These are phyloP conservation scores for Hybognathus amarus DNA, from an alignment of 2,797 vertebrate species.

Conservation along the genomic window DNA sequence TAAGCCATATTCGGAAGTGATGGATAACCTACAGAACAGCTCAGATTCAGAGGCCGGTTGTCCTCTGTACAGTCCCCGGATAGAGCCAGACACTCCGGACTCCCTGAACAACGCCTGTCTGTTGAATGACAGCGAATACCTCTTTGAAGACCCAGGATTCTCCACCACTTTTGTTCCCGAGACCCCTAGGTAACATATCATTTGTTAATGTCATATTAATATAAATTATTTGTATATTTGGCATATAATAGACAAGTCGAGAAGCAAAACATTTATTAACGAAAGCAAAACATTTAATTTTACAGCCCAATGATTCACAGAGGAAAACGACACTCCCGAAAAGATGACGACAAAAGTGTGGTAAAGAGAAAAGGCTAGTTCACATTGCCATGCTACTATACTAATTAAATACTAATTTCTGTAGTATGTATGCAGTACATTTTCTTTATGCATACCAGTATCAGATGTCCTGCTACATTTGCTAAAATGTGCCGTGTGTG, in stretches of 20 bases:
- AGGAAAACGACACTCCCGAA: slow-evolving; percentile 35
- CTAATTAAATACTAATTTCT: background rate
- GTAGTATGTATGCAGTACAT: background rate
- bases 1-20: slow-evolving; percentile 59
- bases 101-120: slow-evolving; percentile 68
- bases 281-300: background rate
- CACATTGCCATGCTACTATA: background rate
- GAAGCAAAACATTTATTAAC: too few species aligned
- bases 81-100: slow-evolving; percentile 61
- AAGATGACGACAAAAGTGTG: background rate
- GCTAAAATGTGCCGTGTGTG: background rate
- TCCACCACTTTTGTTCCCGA: slow-evolving; percentile 69
- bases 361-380: slow-evolving; percentile 19
- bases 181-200: slow-evolving; percentile 74
- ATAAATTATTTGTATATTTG: background rate
- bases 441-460: background rate
- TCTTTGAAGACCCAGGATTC: slow-evolving; percentile 41
- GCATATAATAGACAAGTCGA: background rate
- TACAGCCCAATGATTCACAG: slow-evolving; percentile 47
- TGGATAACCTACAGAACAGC: slow-evolving; percentile 58
- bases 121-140: slow-evolving; percentile 62
- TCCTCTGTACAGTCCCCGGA: slow-evolving; percentile 5
- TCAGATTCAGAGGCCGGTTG: slow-evolving; percentile 53
- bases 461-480: background rate
- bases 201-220: background rate